Base-by-base conservation (phyloP, 1,140 invertebrate species). In the Brachionus rotundiformis region DNA sequence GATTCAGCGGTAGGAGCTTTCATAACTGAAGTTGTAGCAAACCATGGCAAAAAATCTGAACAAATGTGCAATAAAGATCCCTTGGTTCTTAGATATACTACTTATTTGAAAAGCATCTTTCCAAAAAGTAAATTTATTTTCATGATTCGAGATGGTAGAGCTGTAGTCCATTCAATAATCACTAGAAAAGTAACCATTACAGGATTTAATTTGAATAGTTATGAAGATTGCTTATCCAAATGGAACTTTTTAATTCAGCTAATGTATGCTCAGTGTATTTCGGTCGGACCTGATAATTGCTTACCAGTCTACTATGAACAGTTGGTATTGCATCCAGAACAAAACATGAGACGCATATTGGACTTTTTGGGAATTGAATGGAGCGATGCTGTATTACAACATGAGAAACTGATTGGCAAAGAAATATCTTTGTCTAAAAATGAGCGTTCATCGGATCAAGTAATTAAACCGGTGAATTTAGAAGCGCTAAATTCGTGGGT, bases 61-160 rank as follows among this genome's bases (percentile, higher is more conserved):
- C 90, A 93, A 71, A 90, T 98, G 73, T 99, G 97, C 90, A 98
- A 98, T 90, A 99, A 99, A 89, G 97, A 99, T 90, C 97, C 97
- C 16, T 92, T 98, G 79, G 95, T 95, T 16, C 90, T 98, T 31
- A 98, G 98, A 89, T 96, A 96, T 89, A 94, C 96, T 84, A 92
- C 93, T 79, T 92, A 92, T 83, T 86, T 92, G 41, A 87, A 82
- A n/a, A 49, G 10, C 83, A 83, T 91, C 59, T 93, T 92, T 85
- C 91, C 92, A 6, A 90, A 91, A 83, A 88, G 95, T 39, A 98
- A 98, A 89, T 99, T 97, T 89, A 91, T 99, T 84, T 94, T 98
- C 87, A 98, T 99, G 95, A 92, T 98, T 68, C 91, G 97, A 83
- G 97, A 99, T 87, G 97, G 97, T 2, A 91, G 97, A 77, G 96